Conservation (phyloP, 2,888 invertebrate species). For the Lasioglossum marginatum region DNA sequence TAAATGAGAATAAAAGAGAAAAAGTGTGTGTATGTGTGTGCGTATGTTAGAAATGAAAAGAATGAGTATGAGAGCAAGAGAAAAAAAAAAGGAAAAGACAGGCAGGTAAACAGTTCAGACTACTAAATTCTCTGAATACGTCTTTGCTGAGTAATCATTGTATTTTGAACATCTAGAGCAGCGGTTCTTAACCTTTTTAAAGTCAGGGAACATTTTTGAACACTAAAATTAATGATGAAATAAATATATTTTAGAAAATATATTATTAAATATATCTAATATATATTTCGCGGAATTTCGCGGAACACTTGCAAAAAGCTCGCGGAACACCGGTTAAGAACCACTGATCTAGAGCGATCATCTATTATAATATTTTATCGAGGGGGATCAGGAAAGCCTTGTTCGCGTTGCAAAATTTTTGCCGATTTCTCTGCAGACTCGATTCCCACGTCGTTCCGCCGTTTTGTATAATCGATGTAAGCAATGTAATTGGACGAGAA, state of each 20-base stretch:
- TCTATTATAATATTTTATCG: slow-evolving; percentile 22
- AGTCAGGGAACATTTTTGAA: too few relatives aligned
- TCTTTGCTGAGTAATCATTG: slow-evolving; percentile 40
- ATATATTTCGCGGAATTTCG: too few relatives aligned
- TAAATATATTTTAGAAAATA: too few relatives aligned
- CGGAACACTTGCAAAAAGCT: too few relatives aligned
- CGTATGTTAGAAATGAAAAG: not conserved
- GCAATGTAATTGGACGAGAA: not conserved
- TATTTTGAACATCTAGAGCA: slow-evolving; percentile 25
- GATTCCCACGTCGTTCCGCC: not conserved
- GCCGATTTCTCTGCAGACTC: not conserved
- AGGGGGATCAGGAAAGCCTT: slow-evolving; percentile 11
- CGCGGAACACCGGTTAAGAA: too few relatives aligned
- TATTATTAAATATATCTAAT: too few relatives aligned
- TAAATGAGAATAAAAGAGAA: slow-evolving; percentile 38
- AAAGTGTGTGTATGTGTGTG: slow-evolving; percentile 10
- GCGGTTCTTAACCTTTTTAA: too few relatives aligned
- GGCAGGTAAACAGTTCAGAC: slow-evolving; percentile 24
- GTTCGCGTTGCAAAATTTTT: not conserved
- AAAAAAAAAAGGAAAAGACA: slow-evolving; percentile 3
- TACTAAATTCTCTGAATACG: slow-evolving; percentile 34
- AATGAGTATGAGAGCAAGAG: not conserved
- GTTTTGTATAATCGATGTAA: not conserved
- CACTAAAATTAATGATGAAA: too few relatives aligned
- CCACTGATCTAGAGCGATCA: slow-evolving; percentile 25